A percentile compares a stretch with the other conserved stretches of the same genome.
phyloP scores from a whole-genome alignment of 2,113 vertebrate genomes.

The Oenanthe melanoleuca region DNA sequence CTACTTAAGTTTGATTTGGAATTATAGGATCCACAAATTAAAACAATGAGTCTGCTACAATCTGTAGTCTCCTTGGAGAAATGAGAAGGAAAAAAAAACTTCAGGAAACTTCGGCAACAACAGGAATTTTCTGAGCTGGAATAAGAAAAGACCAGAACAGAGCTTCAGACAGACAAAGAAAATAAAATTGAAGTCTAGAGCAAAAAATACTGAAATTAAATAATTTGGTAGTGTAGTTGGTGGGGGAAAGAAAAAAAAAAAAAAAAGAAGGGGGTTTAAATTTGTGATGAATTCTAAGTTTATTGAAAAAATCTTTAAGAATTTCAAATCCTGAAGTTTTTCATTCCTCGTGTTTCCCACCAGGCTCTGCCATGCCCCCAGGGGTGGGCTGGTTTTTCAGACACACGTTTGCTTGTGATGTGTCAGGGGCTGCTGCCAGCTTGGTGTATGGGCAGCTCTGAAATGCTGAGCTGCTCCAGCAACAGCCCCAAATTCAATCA shows the following conservation, averaged over 20 bases:
- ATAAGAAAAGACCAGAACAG: neutral
- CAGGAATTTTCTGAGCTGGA: neutral
- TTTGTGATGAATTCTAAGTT: neutral
- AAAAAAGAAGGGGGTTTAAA: neutral
- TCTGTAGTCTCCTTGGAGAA: neutral
- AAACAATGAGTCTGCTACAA: neutral
- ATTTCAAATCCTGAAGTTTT: neutral
- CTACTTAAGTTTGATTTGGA: constrained; percentile 58
- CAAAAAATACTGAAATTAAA: neutral
- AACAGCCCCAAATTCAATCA: neutral
- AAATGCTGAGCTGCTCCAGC: constrained; percentile 14
- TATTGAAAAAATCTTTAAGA: neutral
- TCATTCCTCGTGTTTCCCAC: neutral
- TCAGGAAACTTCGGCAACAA: neutral
- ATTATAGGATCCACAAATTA: constrained; percentile 59
- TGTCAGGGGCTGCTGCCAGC: neutral
- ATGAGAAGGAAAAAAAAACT: neutral
- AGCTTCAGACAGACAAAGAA: neutral
- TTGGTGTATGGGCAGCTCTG: neutral
- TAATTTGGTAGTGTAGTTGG: neutral
- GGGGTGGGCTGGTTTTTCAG: too few species aligned
- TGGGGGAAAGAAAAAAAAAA: too few species aligned
- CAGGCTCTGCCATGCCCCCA: neutral
- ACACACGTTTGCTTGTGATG: neutral
- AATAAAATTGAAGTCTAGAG: neutral